Conservation (phyloP, 2,888 invertebrate species). For the Agrochola litura region DNA sequence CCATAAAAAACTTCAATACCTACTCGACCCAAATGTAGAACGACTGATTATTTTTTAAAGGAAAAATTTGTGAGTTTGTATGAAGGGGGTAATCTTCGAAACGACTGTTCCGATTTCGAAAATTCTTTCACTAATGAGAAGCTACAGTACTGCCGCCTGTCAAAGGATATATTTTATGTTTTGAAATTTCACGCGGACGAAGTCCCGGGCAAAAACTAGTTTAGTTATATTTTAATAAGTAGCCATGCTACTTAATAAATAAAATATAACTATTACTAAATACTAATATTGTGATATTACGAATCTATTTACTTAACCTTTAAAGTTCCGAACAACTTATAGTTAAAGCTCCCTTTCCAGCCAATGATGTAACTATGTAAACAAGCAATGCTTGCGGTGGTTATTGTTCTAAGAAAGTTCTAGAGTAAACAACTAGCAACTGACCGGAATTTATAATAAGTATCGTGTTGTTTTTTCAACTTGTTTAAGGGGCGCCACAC, state of each 20-base stretch:
- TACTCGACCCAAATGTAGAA: too few relatives aligned
- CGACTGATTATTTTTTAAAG: too few relatives aligned
- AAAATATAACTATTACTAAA: background rate
- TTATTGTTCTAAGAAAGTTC: conserved; percentile 15
- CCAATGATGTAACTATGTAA: conserved; percentile 37
- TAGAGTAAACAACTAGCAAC: conserved; percentile 36
- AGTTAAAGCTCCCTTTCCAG: background rate
- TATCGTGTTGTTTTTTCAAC: conserved; percentile 33
- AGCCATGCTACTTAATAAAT: too few relatives aligned
- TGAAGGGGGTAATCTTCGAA: too few relatives aligned
- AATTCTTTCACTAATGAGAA: too few relatives aligned
- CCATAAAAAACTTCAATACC: too few relatives aligned
- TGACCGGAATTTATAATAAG: conserved; percentile 56
- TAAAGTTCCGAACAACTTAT: conserved; percentile 8
- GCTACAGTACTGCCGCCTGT: too few relatives aligned
- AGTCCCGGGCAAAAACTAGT: background rate
- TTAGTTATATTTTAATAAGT: background rate
- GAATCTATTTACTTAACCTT: conserved; percentile 1
- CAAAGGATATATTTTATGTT: background rate
- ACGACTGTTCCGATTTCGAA: too few relatives aligned
- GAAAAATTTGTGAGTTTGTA: too few relatives aligned
- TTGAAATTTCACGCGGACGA: background rate
- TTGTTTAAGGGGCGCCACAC: background rate
- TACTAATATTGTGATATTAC: conserved; percentile 1
- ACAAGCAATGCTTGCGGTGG: conserved; percentile 34